phyloP scores from a whole-genome alignment of 2,888 invertebrate genomes.

The Calliopum simillimum region DNA sequence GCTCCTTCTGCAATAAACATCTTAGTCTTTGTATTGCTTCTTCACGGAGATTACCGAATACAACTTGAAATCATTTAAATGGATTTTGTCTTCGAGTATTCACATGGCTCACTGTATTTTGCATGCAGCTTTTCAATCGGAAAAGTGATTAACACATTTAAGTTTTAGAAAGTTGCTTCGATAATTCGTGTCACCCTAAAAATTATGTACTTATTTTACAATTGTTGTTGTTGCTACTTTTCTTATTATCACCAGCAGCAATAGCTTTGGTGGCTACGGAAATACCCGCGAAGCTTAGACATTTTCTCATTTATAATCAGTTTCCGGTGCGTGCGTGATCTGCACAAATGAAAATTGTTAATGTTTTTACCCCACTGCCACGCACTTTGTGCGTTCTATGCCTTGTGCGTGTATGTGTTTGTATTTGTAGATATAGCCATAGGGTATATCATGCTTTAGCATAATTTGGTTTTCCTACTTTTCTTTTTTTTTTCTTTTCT shows the following conservation, averaged over 20 bases:
- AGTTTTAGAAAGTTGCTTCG: no score
- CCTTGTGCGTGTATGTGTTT: not conserved
- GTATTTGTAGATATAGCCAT: not conserved
- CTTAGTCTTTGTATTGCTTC: no score
- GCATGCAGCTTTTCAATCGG: no score
- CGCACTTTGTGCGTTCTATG: not conserved
- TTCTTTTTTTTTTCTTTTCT: no score
- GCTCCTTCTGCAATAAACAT: no score
- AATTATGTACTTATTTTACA: not conserved
- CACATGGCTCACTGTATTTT: no score
- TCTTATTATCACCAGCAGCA: conserved; percentile 12
- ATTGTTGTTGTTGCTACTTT: not conserved
- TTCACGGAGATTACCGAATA: no score
- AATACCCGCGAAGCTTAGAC: not conserved
- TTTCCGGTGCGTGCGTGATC: conserved; percentile 23
- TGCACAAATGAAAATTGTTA: conserved; percentile 23
- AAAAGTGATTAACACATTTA: no score
- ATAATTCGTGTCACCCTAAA: no score
- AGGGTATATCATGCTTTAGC: conserved; percentile 7
- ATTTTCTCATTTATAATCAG: conserved; percentile 8
- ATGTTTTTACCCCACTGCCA: not conserved
- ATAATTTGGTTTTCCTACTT: not conserved
- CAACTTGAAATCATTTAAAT: no score
- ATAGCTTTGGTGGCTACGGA: not conserved
- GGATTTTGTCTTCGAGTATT: no score